Conservation (phyloP, 2,888 invertebrate genomes). For the Neoscelio sp. region DNA sequence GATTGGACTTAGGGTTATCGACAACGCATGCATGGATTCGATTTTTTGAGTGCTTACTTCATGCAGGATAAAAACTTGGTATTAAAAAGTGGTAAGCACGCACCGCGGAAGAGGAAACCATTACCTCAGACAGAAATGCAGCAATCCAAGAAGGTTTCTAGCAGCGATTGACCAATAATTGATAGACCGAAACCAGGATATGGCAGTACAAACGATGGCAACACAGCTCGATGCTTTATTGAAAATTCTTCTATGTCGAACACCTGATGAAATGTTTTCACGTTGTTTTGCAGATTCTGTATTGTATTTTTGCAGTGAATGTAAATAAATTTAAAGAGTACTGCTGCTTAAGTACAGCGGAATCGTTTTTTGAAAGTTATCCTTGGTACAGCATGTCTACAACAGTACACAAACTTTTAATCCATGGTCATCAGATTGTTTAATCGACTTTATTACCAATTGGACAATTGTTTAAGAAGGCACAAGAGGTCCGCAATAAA, state of each 20-base stretch:
- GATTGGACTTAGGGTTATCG: background rate
- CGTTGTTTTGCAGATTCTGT: background rate
- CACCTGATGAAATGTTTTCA: too few relatives aligned
- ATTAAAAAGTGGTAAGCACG: slow-evolving; percentile 17
- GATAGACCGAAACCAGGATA: slow-evolving; percentile 6
- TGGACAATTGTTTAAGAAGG: background rate
- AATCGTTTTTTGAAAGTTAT: background rate
- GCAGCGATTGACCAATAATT: slow-evolving; percentile 18
- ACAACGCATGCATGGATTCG: background rate
- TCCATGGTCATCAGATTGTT: background rate
- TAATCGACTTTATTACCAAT: background rate
- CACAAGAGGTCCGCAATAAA: slow-evolving; percentile 5
- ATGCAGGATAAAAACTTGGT: background rate
- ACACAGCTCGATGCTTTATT: slow-evolving; percentile 57
- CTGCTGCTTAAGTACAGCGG: background rate
- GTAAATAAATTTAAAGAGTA: background rate
- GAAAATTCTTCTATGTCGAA: slow-evolving; percentile 28
- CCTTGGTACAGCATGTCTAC: slow-evolving; percentile 9
- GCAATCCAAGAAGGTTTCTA: slow-evolving; percentile 17
- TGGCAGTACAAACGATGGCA: slow-evolving; percentile 31
- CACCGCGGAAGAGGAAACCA: slow-evolving; percentile 4
- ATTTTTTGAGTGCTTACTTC: background rate
- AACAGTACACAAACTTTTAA: slow-evolving; percentile 3
- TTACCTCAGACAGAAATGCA: background rate
- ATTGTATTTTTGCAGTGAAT: background rate